phyloP scores from a whole-genome alignment of 2,888 invertebrate genomes.

The Leuctra nigra region DNA sequence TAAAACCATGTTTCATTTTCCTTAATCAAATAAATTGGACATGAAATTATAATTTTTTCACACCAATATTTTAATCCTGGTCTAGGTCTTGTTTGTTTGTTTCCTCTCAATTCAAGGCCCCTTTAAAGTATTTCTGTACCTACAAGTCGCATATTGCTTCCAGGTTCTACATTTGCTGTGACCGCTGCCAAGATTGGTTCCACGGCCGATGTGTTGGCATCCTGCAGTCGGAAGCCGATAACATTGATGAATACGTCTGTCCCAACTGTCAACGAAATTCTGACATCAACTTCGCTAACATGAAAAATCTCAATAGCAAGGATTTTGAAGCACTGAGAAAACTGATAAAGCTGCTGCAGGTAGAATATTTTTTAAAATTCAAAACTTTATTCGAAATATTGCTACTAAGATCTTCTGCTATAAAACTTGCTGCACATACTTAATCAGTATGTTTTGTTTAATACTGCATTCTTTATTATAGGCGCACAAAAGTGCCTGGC shows the following conservation, averaged over 20 bases:
- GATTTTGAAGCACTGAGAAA: slow-evolving; percentile 79
- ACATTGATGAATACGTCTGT: slow-evolving; percentile 93
- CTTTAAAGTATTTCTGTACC: no score
- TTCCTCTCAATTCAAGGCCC: background rate
- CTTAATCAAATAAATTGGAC: no score
- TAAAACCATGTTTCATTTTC: no score
- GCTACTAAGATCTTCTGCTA: no score
- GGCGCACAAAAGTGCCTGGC: slow-evolving; percentile 95
- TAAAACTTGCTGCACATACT: background rate
- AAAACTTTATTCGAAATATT: no score
- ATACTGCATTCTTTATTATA: slow-evolving; percentile 39
- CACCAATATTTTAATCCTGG: no score
- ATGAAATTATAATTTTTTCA: no score
- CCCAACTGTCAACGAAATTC: slow-evolving; percentile 91
- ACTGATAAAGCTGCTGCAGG: slow-evolving; percentile 84
- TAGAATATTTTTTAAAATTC: slow-evolving; percentile 38
- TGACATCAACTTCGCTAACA: slow-evolving; percentile 82
- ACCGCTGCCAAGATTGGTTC: slow-evolving; percentile 98
- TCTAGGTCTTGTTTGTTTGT: no score
- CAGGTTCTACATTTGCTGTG: slow-evolving; percentile 98
- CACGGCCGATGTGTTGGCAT: slow-evolving; percentile 97
- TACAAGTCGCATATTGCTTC: no score
- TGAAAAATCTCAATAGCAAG: slow-evolving; percentile 70
- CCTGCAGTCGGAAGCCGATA: slow-evolving; percentile 86
- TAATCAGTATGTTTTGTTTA: background rate